Percentiles rank a stretch among this genome's conserved stretches.
phyloP scores from a whole-genome alignment of 2,888 invertebrate genomes.

The Mythimna vitellina region DNA sequence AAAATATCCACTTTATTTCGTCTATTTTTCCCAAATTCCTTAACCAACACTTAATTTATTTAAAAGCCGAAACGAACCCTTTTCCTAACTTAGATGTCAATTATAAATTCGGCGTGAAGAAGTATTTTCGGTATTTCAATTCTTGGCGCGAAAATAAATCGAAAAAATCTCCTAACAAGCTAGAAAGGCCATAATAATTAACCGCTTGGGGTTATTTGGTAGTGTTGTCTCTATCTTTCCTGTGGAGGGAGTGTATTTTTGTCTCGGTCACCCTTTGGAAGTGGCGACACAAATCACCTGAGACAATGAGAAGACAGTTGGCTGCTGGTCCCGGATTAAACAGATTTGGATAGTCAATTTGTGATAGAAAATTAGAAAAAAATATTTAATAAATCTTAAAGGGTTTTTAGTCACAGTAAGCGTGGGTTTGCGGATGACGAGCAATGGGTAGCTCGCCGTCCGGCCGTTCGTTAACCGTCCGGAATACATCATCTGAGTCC shows the following conservation, averaged over 20 bases:
- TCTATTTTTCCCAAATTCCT: conserved; percentile 33
- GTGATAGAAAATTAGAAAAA: neutral
- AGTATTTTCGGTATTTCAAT: conserved; percentile 78
- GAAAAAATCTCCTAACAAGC: conserved; percentile 78
- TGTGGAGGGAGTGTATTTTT: conserved; percentile 51
- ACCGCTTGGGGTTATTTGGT: conserved; percentile 71
- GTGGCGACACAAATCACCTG: conserved; percentile 82
- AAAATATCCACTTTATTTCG: conserved; percentile 13
- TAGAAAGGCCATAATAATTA: conserved; percentile 84
- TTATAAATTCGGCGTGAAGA: conserved; percentile 82
- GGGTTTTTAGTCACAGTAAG: too few relatives aligned
- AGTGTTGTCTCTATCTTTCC: conserved; percentile 66
- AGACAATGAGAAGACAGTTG: conserved; percentile 83
- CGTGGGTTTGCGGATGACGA: too few relatives aligned
- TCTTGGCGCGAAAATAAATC: conserved; percentile 76
- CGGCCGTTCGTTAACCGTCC: too few relatives aligned
- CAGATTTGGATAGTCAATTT: conserved; percentile 50
- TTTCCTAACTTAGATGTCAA: conserved; percentile 76
- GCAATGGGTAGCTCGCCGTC: too few relatives aligned
- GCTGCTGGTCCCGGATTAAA: conserved; percentile 61
- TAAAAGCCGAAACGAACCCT: conserved; percentile 49
- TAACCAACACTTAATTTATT: conserved; percentile 49
- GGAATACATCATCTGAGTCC: too few relatives aligned
- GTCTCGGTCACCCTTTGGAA: conserved; percentile 64
- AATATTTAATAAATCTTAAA: neutral